Base-by-base conservation (phyloP, 64 coral and sea anemone genomes). In the Pocillopora damicornis region DNA sequence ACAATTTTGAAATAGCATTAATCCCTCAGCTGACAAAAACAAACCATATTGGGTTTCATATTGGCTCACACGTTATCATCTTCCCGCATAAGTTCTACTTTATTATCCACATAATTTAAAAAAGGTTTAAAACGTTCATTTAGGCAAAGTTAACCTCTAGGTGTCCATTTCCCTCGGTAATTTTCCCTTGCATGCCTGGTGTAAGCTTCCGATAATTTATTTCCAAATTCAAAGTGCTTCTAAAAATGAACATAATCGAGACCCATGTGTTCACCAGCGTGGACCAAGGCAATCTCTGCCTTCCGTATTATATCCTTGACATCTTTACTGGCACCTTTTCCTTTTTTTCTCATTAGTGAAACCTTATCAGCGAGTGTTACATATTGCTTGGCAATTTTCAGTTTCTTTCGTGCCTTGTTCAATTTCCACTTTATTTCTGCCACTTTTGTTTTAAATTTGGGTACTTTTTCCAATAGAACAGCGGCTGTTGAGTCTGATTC, bases 231-330 rank as follows among this genome's bases (percentile, higher is more conserved):
- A 18, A 71, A n/a, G n/a, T 72, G 73, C n/a, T 73, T 79, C 76
- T 98, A 92, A 12, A 89, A 98, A 80, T 98, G 95, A 38, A 98
- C 87, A 45, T 98, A 98, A 84, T 98, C 95, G 1, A 98, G 88
- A 13, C 95, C 95, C 82, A 98, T 89, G 73, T 87, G 91, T 35
- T 98, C 95, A 11, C 95, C 95, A 14, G 95, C 93, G 63, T 92
- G 89, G 14, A 98, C 89, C 63, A 98, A 77, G 14, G 88, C 92
- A 22, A 90, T 67, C 38, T 98, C 92, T 13, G 95, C 91, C 30
- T 98, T 98, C 6, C 79, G 71, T 36, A 98, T 98, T 4, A 98
- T 88, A n/a, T 94, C 73, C 62, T 89, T 94, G 38, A 98, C 93
- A 35, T 79, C 86, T 76, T 80, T 83, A 57, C 59, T 89, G 16